Conservation (phyloP, 1,140 invertebrate genomes). For the Eurosta solidaginis region DNA sequence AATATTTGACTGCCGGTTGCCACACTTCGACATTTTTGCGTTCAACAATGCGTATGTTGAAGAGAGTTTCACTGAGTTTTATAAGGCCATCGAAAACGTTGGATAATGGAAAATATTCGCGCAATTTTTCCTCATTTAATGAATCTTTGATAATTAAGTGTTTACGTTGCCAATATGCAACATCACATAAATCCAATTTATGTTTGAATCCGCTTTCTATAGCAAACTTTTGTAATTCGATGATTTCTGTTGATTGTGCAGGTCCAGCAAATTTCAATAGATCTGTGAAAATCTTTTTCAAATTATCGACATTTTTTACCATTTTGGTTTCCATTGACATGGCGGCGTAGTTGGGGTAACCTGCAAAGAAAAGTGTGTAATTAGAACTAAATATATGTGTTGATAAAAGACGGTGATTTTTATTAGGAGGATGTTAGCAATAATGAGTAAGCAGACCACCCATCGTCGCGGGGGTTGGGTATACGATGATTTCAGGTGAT, state of each 20-base stretch:
- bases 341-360: constrained; percentile 78
- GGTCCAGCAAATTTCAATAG: constrained; percentile 71
- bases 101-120: constrained; percentile 83
- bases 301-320: constrained; percentile 81
- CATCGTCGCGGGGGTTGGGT: too few relatives aligned
- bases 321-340: constrained; percentile 95
- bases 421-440: too few relatives aligned
- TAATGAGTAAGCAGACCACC: too few relatives aligned
- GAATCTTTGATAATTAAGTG: constrained; percentile 68
- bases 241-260: constrained; percentile 77
- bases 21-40: constrained; percentile 70
- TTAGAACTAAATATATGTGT: not conserved
- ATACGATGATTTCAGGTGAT: too few relatives aligned
- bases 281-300: constrained; percentile 73
- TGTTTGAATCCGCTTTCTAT: constrained; percentile 72
- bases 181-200: constrained; percentile 79
- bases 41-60: constrained; percentile 82
- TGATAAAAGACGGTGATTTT: not conserved
- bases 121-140: constrained; percentile 72
- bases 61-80: constrained; percentile 74
- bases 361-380: not conserved
- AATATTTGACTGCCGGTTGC: constrained; percentile 86
- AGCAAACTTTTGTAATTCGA: constrained; percentile 76
- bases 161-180: constrained; percentile 83
- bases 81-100: constrained; percentile 79